These are phyloP conservation scores for Camptogramma bilineatum DNA, from an alignment of 2,888 invertebrate genomes.

Conservation along the genomic window DNA sequence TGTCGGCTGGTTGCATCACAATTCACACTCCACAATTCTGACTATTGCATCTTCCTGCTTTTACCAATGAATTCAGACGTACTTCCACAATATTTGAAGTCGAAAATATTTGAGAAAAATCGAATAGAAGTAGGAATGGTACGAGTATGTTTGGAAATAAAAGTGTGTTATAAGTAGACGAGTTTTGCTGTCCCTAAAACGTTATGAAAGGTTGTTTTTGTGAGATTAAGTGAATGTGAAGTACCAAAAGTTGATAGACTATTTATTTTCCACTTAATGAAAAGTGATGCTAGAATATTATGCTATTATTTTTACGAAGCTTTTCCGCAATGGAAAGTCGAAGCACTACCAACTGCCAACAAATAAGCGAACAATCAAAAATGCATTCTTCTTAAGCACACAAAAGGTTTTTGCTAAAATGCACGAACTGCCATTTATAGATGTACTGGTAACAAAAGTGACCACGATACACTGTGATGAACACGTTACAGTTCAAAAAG, in stretches of 20 bases:
- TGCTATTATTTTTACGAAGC: background rate
- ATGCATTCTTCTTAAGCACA: slow-evolving; percentile 38
- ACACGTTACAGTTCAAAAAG: slow-evolving; percentile 40
- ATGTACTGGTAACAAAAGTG: slow-evolving; percentile 35
- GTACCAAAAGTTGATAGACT: too few relatives aligned
- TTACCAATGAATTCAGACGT: slow-evolving; percentile 63
- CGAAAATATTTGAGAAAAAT: background rate
- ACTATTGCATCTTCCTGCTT: slow-evolving; percentile 53
- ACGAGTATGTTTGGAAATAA: too few relatives aligned
- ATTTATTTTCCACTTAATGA: too few relatives aligned
- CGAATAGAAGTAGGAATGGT: background rate
- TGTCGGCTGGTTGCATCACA: slow-evolving; percentile 53
- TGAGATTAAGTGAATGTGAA: too few relatives aligned
- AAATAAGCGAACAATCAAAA: slow-evolving; percentile 42
- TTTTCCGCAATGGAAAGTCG: slow-evolving; percentile 24
- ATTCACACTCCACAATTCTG: slow-evolving; percentile 47
- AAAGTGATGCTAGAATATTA: background rate
- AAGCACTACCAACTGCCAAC: slow-evolving; percentile 26
- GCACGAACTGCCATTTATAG: slow-evolving; percentile 30
- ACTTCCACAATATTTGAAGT: slow-evolving; percentile 1
- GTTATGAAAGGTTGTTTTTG: too few relatives aligned
- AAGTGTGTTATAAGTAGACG: too few relatives aligned
- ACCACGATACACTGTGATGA: slow-evolving; percentile 38
- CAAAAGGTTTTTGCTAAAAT: slow-evolving; percentile 41
- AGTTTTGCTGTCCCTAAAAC: too few relatives aligned